phyloP scores from a whole-genome alignment of 2,888 invertebrate species.

The Polyploca ridens region DNA sequence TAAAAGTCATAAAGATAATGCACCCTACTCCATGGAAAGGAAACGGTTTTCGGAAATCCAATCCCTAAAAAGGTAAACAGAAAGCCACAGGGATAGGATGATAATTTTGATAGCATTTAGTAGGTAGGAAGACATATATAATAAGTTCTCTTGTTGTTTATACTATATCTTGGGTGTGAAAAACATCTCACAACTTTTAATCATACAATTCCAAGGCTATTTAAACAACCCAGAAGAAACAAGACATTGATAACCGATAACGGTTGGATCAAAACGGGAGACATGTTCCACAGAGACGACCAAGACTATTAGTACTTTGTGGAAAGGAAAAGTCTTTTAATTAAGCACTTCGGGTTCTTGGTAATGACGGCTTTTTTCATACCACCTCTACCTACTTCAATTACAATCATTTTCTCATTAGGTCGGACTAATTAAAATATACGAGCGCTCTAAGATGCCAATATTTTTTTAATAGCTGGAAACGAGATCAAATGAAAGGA shows the following conservation, averaged over 20 bases:
- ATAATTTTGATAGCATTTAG: slow-evolving; percentile 24
- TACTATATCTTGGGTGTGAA: no score
- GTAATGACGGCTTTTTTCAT: slow-evolving; percentile 33
- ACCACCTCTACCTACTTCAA: slow-evolving; percentile 7
- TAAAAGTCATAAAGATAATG: background rate
- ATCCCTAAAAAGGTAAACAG: slow-evolving; percentile 31
- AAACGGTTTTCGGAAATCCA: slow-evolving; percentile 20
- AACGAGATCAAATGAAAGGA: background rate
- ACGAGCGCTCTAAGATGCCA: background rate
- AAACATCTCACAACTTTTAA: no score
- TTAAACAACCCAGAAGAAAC: background rate
- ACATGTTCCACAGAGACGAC: slow-evolving; percentile 11
- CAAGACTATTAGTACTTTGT: background rate
- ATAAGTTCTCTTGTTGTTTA: no score
- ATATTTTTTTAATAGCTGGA: background rate
- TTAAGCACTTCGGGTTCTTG: slow-evolving; percentile 44
- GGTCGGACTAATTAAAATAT: slow-evolving; percentile 8
- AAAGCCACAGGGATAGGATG: slow-evolving; percentile 24
- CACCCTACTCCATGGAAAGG: background rate
- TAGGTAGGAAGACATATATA: no score
- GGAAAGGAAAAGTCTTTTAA: slow-evolving; percentile 8
- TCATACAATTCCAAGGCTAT: background rate
- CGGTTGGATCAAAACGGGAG: slow-evolving; percentile 10
- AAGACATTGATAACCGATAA: background rate
- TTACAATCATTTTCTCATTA: slow-evolving; percentile 15